Conservation (phyloP, 2,113 vertebrate species). For the Misgurnus anguillicaudatus region DNA sequence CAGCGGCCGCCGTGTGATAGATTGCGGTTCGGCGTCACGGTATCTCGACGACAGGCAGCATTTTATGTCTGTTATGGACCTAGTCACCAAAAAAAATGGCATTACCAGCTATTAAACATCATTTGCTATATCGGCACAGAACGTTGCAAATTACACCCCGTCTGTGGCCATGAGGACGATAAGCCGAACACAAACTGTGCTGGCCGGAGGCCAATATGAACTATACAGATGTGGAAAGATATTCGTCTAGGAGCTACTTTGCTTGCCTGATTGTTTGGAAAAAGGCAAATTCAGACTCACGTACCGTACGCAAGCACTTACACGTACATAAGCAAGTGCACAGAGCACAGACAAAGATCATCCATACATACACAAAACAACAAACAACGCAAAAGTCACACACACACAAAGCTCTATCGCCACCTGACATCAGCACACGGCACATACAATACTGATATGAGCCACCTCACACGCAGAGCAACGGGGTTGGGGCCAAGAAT, state of each 20-base stretch:
- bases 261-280: conserved; percentile 59
- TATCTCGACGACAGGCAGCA: conserved; percentile 49
- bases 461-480: conserved; percentile 27
- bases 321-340: conserved; percentile 12
- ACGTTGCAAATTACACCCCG: conserved; percentile 74
- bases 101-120: conserved; percentile 75
- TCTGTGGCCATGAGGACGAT: conserved; percentile 71
- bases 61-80: conserved; percentile 66
- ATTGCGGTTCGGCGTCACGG: conserved; percentile 47
- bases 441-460: conserved; percentile 41
- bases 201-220: conserved; percentile 72
- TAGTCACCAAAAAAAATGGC: conserved; percentile 67
- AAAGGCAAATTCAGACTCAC: conserved; percentile 41
- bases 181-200: conserved; percentile 57
- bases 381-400: conserved; percentile 12
- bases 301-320: background rate
- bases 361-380: conserved; percentile 2
- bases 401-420: conserved; percentile 64
- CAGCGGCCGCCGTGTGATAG: conserved; percentile 62
- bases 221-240: conserved; percentile 63
- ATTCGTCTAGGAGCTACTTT: conserved; percentile 58
- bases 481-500: conserved; percentile 59
- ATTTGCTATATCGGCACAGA: conserved; percentile 76
- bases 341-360: too few relatives aligned
- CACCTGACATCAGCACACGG: conserved; percentile 72